Evolutionary conservation across 2,113 vertebrate genomes (phyloP), one percentile per base, ranked within the genome.

Genomic region (Callipepla californica): DNA sequence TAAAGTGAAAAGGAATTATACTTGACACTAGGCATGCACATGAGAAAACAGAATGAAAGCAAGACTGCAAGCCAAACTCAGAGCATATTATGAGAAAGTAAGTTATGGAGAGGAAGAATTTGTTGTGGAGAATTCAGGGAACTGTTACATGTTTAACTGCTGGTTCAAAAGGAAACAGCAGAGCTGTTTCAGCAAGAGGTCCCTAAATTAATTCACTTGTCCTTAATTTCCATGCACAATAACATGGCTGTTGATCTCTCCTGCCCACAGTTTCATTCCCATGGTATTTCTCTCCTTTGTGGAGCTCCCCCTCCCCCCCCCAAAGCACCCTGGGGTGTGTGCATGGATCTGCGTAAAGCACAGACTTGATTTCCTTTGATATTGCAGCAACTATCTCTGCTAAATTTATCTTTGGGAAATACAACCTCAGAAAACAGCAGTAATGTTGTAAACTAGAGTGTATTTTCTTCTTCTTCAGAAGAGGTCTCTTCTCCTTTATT

Each of bases 91-190:
- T 61, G 6, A 45, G 53, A 75, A 47, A 75, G 23, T n/a, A 68
- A 79, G 72, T 69, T 59, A 50, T 7, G 51, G 48, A 53, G 63
- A 42, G 21, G 19, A 65, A 48, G 68, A 77, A 75, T 36, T 65
- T 63, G 38, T 4, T 36, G 50, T 62, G 73, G 55, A 75, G 69
- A 85, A 82, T 79, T 83, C 45, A 34, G 40, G 28, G 50, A 66
- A 13, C 50, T 89, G 55, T 48, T 89, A 61, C 61, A 85, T 23
- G 66, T 89, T 85, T 75, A 85, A 61, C 79, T 6, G 26, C 26
- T n/a, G 40, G 61, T 48, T 69, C 80, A 47, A 65, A 91, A 57
- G 57, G 55, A 69, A 68, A 20, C 30, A 73, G 67, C 32, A 74
- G 51, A 73, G 75, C 51, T 82, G 36, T 28, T 66, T 40, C 40